A percentile compares a stretch with the other conserved stretches of the same genome.
Evolutionary conservation across 1,140 invertebrate species (phyloP).

Genomic region (Trichonephila clavata): DNA sequence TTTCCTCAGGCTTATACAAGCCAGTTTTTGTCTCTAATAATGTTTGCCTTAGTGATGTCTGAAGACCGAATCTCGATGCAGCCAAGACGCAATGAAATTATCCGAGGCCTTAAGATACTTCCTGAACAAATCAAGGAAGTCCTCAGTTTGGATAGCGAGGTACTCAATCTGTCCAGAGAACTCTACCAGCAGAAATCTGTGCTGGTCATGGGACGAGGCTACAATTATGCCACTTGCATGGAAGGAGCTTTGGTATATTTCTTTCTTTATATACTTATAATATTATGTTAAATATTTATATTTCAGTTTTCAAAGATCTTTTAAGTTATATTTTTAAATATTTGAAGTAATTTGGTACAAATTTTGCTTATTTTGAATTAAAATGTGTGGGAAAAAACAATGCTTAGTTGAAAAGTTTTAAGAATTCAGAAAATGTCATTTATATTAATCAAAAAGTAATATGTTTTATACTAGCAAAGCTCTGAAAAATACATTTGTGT

Average conservation of each 20-base stretch:
- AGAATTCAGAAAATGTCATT: too few species aligned
- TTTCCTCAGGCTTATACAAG: conserved; percentile 93
- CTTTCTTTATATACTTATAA: not conserved
- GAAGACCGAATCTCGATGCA: conserved; percentile 97
- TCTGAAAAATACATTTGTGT: too few species aligned
- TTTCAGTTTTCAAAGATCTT: too few species aligned
- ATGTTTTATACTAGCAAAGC: too few species aligned
- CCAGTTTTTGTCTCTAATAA: conserved; percentile 98
- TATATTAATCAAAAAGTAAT: too few species aligned
- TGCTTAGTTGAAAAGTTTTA: too few species aligned
- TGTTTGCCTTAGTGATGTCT: conserved; percentile 99
- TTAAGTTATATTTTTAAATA: too few species aligned
- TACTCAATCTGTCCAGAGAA: conserved; percentile 93
- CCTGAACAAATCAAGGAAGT: conserved; percentile 86
- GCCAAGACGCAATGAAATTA: conserved; percentile 91
- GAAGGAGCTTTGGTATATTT: conserved; percentile 94
- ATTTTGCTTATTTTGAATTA: too few species aligned
- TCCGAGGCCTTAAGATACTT: conserved; percentile 92
- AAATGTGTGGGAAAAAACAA: too few species aligned
- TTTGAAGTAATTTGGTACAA: too few species aligned
- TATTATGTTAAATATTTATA: too few species aligned
- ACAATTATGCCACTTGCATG: conserved; percentile 98
- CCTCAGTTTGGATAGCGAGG: conserved; percentile 91
- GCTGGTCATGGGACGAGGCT: conserved; percentile 99
- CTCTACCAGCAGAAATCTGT: conserved; percentile 97